A percentile compares a stretch with the other conserved stretches of the same genome.
phyloP scores from a whole-genome alignment of 1,140 invertebrate genomes.

The Archivesica marissinica region DNA sequence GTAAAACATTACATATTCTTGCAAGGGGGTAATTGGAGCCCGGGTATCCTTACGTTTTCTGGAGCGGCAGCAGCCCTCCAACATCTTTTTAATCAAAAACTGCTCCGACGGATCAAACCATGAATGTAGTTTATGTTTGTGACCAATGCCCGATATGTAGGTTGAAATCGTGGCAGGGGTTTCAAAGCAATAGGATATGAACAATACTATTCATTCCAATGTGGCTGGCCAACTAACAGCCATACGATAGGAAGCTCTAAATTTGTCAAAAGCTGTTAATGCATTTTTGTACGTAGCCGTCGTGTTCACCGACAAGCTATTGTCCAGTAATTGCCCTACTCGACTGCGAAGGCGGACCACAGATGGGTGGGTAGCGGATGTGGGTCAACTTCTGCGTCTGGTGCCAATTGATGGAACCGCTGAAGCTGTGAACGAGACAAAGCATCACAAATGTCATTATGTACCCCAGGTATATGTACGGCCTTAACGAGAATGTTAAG shows the following conservation, averaged over 20 bases:
- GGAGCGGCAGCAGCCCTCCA: not conserved
- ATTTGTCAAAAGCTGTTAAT: not conserved
- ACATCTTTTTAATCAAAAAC: constrained; percentile 26
- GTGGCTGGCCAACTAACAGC: not conserved
- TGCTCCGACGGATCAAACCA: not conserved
- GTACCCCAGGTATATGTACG: constrained; percentile 25
- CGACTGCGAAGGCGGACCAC: constrained; percentile 4
- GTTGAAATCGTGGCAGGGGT: not conserved
- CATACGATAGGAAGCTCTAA: not conserved
- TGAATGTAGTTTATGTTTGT: not conserved
- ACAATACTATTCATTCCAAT: not conserved
- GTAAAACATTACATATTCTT: not conserved
- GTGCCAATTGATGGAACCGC: constrained; percentile 16
- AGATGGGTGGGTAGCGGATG: not conserved
- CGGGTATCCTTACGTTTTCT: not conserved
- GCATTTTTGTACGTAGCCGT: not conserved
- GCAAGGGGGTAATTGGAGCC: not conserved
- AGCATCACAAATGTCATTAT: constrained; percentile 55
- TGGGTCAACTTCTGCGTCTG: not conserved
- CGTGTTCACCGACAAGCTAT: not conserved
- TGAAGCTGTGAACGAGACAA: constrained; percentile 62
- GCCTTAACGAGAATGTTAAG: constrained; percentile 62
- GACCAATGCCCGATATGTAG: constrained; percentile 13
- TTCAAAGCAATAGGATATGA: constrained; percentile 25
- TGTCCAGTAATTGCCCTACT: not conserved